Conservation (phyloP, 1,140 invertebrate species). For the Micrasema minimum region DNA sequence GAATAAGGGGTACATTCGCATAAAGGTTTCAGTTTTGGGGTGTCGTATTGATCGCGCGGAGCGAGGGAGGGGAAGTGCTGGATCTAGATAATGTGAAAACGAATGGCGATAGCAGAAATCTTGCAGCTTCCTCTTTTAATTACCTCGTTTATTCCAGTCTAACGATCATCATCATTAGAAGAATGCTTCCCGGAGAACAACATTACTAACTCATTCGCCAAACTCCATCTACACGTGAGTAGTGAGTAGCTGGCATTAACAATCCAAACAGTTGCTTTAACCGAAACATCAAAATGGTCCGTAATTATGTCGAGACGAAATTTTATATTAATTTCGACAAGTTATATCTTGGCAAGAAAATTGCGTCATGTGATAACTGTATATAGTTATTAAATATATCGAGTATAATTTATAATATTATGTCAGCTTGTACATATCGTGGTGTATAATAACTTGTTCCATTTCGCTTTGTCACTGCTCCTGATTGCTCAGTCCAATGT, state of each 20-base stretch:
- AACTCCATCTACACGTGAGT: background rate
- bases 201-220: slow-evolving; percentile 11
- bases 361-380: no score
- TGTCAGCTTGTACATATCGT: no score
- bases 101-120: slow-evolving; percentile 42
- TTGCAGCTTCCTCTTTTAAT: slow-evolving; percentile 36
- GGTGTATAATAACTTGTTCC: no score
- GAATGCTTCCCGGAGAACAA: slow-evolving; percentile 19
- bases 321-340: no score
- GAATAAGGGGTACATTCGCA: slow-evolving; percentile 39
- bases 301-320: no score
- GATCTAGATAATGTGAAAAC: slow-evolving; percentile 54
- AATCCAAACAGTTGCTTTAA: background rate
- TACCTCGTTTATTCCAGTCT: slow-evolving; percentile 36
- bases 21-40: slow-evolving; percentile 40
- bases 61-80: slow-evolving; percentile 37
- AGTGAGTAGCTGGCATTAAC: slow-evolving; percentile 5
- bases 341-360: no score
- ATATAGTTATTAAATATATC: no score
- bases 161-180: slow-evolving; percentile 35
- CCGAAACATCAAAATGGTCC: no score
- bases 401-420: no score
- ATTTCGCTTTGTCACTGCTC: no score
- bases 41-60: slow-evolving; percentile 52
- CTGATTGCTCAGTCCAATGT: no score